Evolutionary conservation across 2,113 vertebrate genomes (phyloP).

Genomic region (Cheirogaleus medius): DNA sequence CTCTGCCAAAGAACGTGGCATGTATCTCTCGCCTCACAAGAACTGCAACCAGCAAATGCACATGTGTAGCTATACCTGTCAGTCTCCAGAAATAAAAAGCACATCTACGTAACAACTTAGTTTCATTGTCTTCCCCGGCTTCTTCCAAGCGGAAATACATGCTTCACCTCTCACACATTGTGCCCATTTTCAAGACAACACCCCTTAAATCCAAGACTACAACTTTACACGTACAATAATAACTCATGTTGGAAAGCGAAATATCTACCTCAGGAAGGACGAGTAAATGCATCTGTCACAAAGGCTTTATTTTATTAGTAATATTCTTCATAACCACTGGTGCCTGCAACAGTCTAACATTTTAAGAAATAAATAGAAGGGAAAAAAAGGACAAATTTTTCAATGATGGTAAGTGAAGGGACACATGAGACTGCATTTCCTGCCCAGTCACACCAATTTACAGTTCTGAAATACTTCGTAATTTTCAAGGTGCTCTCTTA

Average conservation of each 20-base stretch:
- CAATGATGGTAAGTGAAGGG: background rate
- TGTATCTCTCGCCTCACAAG: constrained; percentile 34
- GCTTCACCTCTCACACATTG: background rate
- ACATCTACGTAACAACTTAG: background rate
- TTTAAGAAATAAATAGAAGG: constrained; percentile 35
- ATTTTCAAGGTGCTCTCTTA: background rate
- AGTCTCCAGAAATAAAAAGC: background rate
- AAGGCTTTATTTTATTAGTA: background rate
- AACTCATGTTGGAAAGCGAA: background rate
- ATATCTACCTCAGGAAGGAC: background rate
- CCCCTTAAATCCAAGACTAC: background rate
- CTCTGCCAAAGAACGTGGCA: constrained; percentile 22
- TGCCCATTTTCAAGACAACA: background rate
- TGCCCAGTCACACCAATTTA: background rate
- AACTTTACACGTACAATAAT: background rate
- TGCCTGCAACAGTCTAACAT: background rate
- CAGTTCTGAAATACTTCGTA: background rate
- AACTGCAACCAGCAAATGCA: background rate
- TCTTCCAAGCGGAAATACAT: background rate
- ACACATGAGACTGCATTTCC: background rate
- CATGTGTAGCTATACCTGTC: background rate
- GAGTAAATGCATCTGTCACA: background rate
- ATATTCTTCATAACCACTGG: background rate
- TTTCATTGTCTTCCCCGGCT: background rate
- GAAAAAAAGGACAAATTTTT: background rate